Base-by-base conservation (phyloP, 1,140 invertebrate species). In the Coelopa frigida region DNA sequence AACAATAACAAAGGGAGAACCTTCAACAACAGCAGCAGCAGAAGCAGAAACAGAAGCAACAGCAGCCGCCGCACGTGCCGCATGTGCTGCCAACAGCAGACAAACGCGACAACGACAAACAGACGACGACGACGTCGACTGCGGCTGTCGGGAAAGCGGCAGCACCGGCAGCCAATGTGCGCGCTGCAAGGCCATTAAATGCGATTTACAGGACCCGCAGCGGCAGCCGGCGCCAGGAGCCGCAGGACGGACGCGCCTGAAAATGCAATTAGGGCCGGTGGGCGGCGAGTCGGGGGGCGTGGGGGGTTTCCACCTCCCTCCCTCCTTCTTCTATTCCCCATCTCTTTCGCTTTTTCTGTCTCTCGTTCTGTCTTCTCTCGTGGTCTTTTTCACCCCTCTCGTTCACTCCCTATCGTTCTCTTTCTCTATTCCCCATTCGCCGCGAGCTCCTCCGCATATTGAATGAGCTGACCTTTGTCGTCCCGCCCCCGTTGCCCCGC, bases 81-180 rank as follows among this genome's bases (percentile, higher is more conserved):
- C 38, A 35, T 49, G 58, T 54, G 58, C 40, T 47, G 46, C 49
- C 50, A 48, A 48, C 44, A 46, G 50, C 46, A 48, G 53, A 50
- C 50, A 51, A 53, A 50, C 46, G 42, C 37, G 45, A 40, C 26
- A 36, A 20, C 21, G 35, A 8, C 7, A 12, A 49, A 57, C 59
- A 61, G 59, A 59, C 62, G 59, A 50, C 59, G 54, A 46, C 59
- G 58, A 62, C n/a, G n/a, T n/a, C n/a, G n/a, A n/a, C n/a, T n/a
- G n/a, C n/a, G n/a, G n/a, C n/a, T n/a, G n/a, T n/a, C n/a, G n/a
- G n/a, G n/a, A n/a, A n/a, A n/a, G 44, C 62, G 59, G 53, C 57
- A 56, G 38, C 46, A 48, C 38, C 48, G 42, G 50, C 50, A 52
- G 53, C 52, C 53, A 54, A 46, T 43, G 47, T 49, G 52, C 49